These are phyloP conservation scores for Microctenopoma stevenorrisi DNA, from an alignment of 2,797 vertebrate species.

Conservation along the genomic window DNA sequence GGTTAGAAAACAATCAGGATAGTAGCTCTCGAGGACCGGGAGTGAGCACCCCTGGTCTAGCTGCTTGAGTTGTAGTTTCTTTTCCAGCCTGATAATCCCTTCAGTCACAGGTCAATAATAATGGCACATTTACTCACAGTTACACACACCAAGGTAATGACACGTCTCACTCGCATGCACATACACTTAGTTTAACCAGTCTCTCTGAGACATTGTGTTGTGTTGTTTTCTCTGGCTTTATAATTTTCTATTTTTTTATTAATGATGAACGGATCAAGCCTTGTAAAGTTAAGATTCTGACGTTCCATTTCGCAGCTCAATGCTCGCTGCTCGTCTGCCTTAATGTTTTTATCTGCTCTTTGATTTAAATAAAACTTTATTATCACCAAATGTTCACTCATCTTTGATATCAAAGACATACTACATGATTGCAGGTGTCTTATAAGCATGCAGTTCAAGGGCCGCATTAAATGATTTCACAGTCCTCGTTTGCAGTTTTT, in stretches of 20 bases:
- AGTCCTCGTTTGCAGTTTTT: not conserved
- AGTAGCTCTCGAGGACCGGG: too few species aligned
- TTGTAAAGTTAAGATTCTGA: conserved; percentile 50
- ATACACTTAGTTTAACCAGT: conserved; percentile 1
- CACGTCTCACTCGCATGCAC: conserved; percentile 16
- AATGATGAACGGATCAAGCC: conserved; percentile 35
- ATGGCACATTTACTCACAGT: conserved; percentile 19
- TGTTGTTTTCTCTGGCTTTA: conserved; percentile 58
- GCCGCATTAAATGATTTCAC: not conserved
- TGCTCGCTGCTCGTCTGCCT: conserved; percentile 73
- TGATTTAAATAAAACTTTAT: conserved; percentile 74
- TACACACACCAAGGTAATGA: not conserved
- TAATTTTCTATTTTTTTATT: conserved; percentile 69
- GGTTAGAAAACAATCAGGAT: too few species aligned
- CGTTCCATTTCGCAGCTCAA: conserved; percentile 58
- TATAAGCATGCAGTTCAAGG: not conserved
- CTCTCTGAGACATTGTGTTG: conserved; percentile 25
- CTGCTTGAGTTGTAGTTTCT: conserved; percentile 36
- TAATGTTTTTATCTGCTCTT: conserved; percentile 78
- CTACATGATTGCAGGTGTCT: not conserved
- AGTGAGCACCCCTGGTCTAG: not conserved
- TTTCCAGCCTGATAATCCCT: conserved; percentile 27
- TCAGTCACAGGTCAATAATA: conserved; percentile 31
- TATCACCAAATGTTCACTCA: conserved; percentile 14
- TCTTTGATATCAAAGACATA: not conserved